A percentile compares a stretch with the other conserved stretches of the same genome.
These are phyloP conservation scores for Romanogobio albipinnatus DNA, from an alignment of 2,113 vertebrate species.

Conservation along the genomic window DNA sequence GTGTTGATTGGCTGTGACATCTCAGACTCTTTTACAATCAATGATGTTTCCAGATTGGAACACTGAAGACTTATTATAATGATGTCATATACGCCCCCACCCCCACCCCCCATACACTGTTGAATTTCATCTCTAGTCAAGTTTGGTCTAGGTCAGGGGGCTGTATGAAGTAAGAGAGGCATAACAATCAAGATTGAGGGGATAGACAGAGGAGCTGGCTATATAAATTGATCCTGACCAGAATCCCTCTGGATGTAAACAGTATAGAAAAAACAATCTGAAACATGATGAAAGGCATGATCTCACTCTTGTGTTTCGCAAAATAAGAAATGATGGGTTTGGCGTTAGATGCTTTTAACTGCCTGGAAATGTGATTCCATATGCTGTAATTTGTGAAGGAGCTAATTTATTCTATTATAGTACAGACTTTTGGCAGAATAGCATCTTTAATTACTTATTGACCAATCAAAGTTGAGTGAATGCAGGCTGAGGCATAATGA, in stretches of 20 bases:
- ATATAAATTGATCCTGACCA: not conserved
- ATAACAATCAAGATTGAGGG: conserved; percentile 12
- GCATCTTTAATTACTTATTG: conserved; percentile 62
- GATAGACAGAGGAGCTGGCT: not conserved
- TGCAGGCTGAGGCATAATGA: conserved; percentile 28
- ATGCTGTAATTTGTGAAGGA: conserved; percentile 19
- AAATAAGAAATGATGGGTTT: conserved; percentile 19
- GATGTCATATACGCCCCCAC: not conserved
- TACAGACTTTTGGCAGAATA: conserved; percentile 52
- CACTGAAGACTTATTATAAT: not conserved
- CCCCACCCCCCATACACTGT: not conserved
- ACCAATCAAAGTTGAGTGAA: conserved; percentile 51
- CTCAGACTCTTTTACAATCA: not conserved
- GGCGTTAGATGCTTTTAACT: conserved; percentile 13
- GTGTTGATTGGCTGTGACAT: conserved; percentile 27
- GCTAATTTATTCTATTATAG: conserved; percentile 55
- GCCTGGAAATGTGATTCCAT: conserved; percentile 48
- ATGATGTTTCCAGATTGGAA: conserved; percentile 12
- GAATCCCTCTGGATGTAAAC: not conserved
- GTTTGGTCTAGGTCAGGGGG: conserved; percentile 16
- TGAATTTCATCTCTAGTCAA: not conserved
- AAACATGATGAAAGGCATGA: conserved; percentile 16
- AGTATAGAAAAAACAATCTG: not conserved
- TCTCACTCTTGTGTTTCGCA: not conserved
- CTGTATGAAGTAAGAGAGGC: not conserved